phyloP scores from a whole-genome alignment of 2,113 vertebrate species.

The Eudyptes chrysolophus region DNA sequence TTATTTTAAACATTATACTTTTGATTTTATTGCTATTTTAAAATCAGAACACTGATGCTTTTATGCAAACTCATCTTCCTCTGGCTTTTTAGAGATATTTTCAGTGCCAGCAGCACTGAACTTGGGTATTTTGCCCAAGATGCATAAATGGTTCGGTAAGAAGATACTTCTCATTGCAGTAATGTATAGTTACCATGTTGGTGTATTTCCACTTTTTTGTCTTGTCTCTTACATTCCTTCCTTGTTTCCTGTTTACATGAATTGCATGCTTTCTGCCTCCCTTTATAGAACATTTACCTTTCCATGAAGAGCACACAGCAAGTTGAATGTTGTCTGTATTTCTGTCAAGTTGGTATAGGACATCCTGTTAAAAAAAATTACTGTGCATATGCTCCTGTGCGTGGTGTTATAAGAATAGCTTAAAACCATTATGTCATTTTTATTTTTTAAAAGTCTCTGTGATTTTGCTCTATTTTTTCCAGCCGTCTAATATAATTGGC shows the following conservation, averaged over 20 bases:
- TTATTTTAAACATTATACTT: not conserved
- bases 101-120: not conserved
- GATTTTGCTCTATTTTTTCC: constrained; percentile 10
- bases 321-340: not conserved
- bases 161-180: not conserved
- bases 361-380: not conserved
- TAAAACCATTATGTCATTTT: not conserved
- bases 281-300: not conserved
- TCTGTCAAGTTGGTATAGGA: not conserved
- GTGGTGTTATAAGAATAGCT: not conserved
- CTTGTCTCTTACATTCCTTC: not conserved
- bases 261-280: not conserved
- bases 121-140: not conserved
- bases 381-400: not conserved
- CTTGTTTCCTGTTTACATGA: not conserved
- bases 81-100: not conserved
- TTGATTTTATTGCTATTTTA: not conserved
- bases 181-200: not conserved
- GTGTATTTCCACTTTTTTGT: not conserved
- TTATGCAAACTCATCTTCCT: not conserved
- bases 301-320: not conserved
- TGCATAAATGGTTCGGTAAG: not conserved
- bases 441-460: not conserved
- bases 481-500: constrained; percentile 39
- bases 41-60: not conserved